These are phyloP conservation scores for Dryobotodes eremita DNA, from an alignment of 2,888 invertebrate species.

Conservation along the genomic window DNA sequence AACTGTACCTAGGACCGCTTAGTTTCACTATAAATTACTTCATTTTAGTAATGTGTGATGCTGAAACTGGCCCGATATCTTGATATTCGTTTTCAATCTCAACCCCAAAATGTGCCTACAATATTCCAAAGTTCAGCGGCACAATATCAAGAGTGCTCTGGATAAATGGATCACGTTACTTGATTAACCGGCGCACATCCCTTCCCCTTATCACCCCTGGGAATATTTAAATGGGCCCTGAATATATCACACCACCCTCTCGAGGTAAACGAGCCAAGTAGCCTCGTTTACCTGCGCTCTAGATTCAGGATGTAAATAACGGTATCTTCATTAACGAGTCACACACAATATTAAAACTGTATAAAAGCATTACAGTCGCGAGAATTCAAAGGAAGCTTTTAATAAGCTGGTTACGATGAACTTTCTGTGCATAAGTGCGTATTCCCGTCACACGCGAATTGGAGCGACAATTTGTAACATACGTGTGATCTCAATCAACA, in stretches of 20 bases:
- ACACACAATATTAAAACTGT: constrained; percentile 72
- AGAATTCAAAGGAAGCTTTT: constrained; percentile 48
- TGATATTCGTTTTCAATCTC: constrained; percentile 73
- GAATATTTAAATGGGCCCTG: constrained; percentile 90
- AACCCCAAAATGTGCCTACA: constrained; percentile 82
- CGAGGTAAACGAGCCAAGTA: constrained; percentile 82
- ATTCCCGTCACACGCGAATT: constrained; percentile 86
- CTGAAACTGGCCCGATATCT: constrained; percentile 14
- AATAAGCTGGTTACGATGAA: constrained; percentile 52
- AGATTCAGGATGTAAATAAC: constrained; percentile 84
- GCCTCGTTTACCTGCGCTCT: constrained; percentile 85
- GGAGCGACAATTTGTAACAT: constrained; percentile 87
- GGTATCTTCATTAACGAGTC: constrained; percentile 83
- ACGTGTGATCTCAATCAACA: constrained; percentile 86
- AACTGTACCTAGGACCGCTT: constrained; percentile 7
- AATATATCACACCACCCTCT: constrained; percentile 89
- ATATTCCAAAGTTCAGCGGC: constrained; percentile 88
- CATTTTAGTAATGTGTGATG: not conserved
- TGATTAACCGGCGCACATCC: constrained; percentile 90
- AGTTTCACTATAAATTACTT: constrained; percentile 17
- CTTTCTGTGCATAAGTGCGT: constrained; percentile 56
- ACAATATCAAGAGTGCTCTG: constrained; percentile 89
- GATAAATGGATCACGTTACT: constrained; percentile 91
- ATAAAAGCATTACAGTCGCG: constrained; percentile 62
- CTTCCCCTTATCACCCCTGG: constrained; percentile 89